A percentile compares a stretch with the other conserved stretches of the same genome.
phyloP scores from a whole-genome alignment of 2,113 vertebrate genomes.

The Trogon melanurus region DNA sequence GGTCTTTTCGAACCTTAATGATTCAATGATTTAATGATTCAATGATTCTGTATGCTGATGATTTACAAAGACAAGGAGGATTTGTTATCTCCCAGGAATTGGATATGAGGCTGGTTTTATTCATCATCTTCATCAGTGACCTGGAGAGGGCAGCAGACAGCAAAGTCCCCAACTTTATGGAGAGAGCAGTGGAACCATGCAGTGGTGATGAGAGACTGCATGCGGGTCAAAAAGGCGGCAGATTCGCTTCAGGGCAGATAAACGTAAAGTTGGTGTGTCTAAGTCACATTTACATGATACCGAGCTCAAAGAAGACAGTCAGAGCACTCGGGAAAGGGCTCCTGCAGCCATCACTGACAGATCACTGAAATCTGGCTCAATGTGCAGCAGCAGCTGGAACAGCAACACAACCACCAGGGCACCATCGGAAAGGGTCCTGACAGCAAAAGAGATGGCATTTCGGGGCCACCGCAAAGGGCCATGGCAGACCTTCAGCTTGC shows the following conservation, averaged over 20 bases:
- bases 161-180: neutral
- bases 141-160: neutral
- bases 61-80: neutral
- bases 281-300: fast-evolving
- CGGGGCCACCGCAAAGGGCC: fast-evolving
- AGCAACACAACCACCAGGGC: neutral
- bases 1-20: no score
- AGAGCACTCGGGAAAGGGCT: neutral
- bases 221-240: neutral
- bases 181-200: neutral
- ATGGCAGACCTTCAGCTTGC: neutral
- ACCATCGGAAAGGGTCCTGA: neutral
- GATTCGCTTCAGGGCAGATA: neutral
- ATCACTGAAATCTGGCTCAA: neutral
- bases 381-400: neutral
- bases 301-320: neutral
- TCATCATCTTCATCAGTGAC: neutral
- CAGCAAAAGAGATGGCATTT: neutral
- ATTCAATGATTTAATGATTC: no score
- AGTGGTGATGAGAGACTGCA: neutral
- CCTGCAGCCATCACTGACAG: neutral
- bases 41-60: neutral
- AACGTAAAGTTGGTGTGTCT: neutral
- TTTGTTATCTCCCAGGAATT: neutral
- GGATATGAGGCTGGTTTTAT: neutral